A percentile compares a stretch with the other conserved stretches of the same genome.
These are phyloP conservation scores for Eurystomus gularis DNA, from an alignment of 2,113 vertebrate species.

Conservation along the genomic window DNA sequence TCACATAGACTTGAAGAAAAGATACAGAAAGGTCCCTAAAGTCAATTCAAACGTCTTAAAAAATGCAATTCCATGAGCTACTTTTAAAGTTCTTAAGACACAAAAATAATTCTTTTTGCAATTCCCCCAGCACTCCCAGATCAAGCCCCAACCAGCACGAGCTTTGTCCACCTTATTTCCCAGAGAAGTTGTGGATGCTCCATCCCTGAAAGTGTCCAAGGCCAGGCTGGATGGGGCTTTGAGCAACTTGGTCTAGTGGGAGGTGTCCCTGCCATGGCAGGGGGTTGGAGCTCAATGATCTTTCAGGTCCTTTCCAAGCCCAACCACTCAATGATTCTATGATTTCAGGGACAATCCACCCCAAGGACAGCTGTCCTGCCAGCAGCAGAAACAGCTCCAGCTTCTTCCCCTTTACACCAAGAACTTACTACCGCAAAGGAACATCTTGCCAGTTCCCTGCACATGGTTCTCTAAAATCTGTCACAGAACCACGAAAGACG, in stretches of 20 bases:
- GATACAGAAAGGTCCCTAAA: neutral
- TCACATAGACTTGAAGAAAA: neutral
- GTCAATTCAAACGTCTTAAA: neutral
- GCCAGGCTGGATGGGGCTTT: neutral
- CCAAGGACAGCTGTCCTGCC: neutral
- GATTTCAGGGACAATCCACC: neutral
- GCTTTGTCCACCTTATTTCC: neutral
- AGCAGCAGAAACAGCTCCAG: neutral
- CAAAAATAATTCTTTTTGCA: neutral
- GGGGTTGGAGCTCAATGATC: neutral
- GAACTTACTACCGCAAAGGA: neutral
- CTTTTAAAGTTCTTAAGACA: neutral
- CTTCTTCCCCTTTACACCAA: accelerated
- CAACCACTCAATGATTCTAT: neutral
- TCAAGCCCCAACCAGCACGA: accelerated
- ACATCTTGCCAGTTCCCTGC: neutral
- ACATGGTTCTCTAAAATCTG: neutral
- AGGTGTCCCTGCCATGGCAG: neutral
- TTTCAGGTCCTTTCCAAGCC: neutral
- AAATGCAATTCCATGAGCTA: conserved; percentile 18
- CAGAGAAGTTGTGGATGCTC: neutral
- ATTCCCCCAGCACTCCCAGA: neutral
- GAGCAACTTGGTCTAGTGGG: neutral
- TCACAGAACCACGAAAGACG: neutral
- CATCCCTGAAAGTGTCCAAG: neutral